A percentile compares a stretch with the other conserved stretches of the same genome.
Evolutionary conservation across 1,140 invertebrate genomes (phyloP).

Genomic region (Phenacoccus solenopsis): DNA sequence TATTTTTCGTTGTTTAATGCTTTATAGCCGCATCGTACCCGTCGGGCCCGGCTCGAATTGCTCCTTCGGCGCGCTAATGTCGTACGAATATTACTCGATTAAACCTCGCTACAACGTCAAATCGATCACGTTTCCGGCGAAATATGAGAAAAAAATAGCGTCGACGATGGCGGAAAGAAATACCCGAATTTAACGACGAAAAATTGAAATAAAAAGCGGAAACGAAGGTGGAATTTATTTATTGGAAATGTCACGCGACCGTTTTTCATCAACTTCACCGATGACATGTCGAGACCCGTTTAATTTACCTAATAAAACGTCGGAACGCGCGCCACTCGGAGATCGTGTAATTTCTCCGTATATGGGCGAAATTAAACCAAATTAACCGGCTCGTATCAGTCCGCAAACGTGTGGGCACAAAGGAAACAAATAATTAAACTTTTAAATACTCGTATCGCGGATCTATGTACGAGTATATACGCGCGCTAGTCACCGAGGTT

Average conservation of each 20-base stretch:
- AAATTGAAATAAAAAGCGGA: constrained; percentile 10
- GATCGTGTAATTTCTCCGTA: neutral
- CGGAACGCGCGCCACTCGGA: neutral
- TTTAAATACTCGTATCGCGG: neutral
- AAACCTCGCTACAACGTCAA: too few species aligned
- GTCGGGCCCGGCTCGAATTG: too few species aligned
- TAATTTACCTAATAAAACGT: constrained; percentile 10
- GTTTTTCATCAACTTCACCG: neutral
- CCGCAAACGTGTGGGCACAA: neutral
- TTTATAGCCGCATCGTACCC: too few species aligned
- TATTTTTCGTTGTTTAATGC: too few species aligned
- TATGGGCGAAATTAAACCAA: neutral
- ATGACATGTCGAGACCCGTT: constrained; percentile 7
- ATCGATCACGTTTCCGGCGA: neutral
- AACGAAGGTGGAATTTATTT: constrained; percentile 14
- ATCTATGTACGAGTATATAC: too few species aligned
- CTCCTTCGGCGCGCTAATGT: too few species aligned
- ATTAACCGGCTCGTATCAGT: neutral
- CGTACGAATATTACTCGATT: too few species aligned
- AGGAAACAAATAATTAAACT: constrained; percentile 5
- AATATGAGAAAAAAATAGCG: neutral
- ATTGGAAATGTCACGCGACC: neutral
- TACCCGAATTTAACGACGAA: neutral
- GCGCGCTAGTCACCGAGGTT: too few species aligned
- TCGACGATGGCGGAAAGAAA: neutral